phyloP scores from a whole-genome alignment of 2,797 vertebrate genomes.

The Premnoplex brunnescens region DNA sequence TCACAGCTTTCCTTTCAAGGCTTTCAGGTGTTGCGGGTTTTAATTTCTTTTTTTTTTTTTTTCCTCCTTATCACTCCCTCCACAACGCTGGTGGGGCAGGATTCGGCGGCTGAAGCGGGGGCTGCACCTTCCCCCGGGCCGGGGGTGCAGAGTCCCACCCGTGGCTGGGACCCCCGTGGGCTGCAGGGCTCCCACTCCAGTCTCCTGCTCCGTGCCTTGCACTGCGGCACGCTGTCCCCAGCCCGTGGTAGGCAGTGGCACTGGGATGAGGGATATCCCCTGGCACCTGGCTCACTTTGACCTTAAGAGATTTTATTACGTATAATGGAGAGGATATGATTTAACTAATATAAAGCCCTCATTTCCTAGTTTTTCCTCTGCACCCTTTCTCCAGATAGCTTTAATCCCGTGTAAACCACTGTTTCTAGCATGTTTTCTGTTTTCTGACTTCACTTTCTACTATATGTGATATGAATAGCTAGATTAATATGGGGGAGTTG shows the following conservation, averaged over 20 bases:
- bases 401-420: not conserved
- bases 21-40: not conserved
- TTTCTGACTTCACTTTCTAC: not conserved
- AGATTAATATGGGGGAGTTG: not conserved
- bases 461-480: not conserved
- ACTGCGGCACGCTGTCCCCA: accelerated
- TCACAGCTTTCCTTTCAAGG: accelerated
- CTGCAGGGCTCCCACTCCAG: accelerated
- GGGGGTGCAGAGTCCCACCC: no score
- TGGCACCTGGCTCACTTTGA: not conserved
- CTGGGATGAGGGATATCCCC: not conserved
- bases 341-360: not conserved
- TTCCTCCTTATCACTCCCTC: no score
- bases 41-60: no score
- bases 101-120: not conserved
- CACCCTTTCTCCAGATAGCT: not conserved
- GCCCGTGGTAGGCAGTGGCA: accelerated
- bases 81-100: not conserved
- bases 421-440: not conserved
- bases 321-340: not conserved
- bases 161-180: not conserved
- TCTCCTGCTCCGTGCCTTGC: accelerated
- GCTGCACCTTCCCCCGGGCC: accelerated
- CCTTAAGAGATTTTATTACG: not conserved
- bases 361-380: not conserved